These are phyloP conservation scores for Enteromius treurensis DNA, from an alignment of 2,797 vertebrate species.

Conservation along the genomic window DNA sequence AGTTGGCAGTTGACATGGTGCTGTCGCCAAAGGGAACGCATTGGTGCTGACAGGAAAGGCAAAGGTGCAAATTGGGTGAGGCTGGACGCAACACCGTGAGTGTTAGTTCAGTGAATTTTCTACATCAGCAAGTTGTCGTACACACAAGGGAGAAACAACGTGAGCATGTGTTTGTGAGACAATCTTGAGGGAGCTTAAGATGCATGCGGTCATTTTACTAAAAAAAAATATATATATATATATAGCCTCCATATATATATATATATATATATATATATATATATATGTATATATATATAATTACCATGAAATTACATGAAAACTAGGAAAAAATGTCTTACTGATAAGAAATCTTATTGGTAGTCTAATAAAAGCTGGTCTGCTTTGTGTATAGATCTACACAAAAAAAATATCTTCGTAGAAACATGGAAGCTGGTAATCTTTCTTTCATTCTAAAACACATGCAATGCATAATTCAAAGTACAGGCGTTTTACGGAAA, in stretches of 20 bases:
- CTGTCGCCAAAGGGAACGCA: slow-evolving; percentile 71
- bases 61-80: slow-evolving; percentile 83
- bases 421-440: not conserved
- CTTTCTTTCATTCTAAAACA: not conserved
- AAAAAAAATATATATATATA: too few relatives aligned
- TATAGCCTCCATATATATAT: too few relatives aligned
- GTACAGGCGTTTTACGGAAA: not conserved
- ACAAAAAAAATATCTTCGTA: too few relatives aligned
- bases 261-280: too few relatives aligned
- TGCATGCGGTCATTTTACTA: not conserved
- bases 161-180: slow-evolving; percentile 6
- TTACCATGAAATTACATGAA: not conserved
- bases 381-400: not conserved
- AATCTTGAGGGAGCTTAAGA: not conserved
- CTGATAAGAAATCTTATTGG: not conserved
- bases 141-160: slow-evolving; percentile 58
- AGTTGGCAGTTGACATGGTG: slow-evolving; percentile 73
- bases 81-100: slow-evolving; percentile 74
- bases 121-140: slow-evolving; percentile 65
- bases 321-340: too few relatives aligned
- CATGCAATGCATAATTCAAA: not conserved
- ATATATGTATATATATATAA: too few relatives aligned
- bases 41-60: slow-evolving; percentile 70
- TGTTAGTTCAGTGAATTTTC: slow-evolving; percentile 68
- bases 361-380: not conserved